Base-by-base conservation (phyloP, 2,888 invertebrate species). In the Eugnorisma glareosa region DNA sequence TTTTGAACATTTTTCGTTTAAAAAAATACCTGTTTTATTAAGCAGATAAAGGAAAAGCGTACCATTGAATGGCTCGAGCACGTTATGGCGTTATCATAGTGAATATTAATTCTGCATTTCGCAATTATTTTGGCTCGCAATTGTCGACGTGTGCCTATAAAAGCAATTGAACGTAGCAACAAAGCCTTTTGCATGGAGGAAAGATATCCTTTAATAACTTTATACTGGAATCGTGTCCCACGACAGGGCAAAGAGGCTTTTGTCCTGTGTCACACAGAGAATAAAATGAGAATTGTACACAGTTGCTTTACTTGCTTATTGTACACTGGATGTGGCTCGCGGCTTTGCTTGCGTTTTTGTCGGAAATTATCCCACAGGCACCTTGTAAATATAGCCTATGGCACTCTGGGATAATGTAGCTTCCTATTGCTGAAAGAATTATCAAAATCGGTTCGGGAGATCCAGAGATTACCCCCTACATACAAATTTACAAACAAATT, bases 91-190 rank as follows among this genome's bases (percentile, higher is more conserved):
- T 57, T 57, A 45, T 57, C 28, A 57, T 45, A 64, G 54, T 57
- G 37, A 35, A 67, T 75, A 31, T 64, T 54, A 63, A 68, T 68
- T 37, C n/a, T 68, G 37, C 54, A 57, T 64, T 54, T 48, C 15
- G 18, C 37, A 69, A 77, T 77, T 54, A 69, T 57, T 66, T 21
- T 43, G 15, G 10, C 43, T 54, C 28, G 24, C 35, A 63, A 68
- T 68, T 8, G 28, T 63, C 63, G 51, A 63, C 63, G 31, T 54
- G 77, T 63, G 35, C 2, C 68, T 59, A 21, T 59, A 67, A 67
- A 76, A 59, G 66, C 66, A 59, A 75, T 75, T 59, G n/a, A 59
- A 31, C 31, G 37, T 7, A 66, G 37, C 37, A 66, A 54, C n/a
- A 64, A 31, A 59, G 66, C 21, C n/a, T 66, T 75, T 48, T 48